Conservation (phyloP, 2,797 vertebrate species). For the Philypnodon macrostomus region DNA sequence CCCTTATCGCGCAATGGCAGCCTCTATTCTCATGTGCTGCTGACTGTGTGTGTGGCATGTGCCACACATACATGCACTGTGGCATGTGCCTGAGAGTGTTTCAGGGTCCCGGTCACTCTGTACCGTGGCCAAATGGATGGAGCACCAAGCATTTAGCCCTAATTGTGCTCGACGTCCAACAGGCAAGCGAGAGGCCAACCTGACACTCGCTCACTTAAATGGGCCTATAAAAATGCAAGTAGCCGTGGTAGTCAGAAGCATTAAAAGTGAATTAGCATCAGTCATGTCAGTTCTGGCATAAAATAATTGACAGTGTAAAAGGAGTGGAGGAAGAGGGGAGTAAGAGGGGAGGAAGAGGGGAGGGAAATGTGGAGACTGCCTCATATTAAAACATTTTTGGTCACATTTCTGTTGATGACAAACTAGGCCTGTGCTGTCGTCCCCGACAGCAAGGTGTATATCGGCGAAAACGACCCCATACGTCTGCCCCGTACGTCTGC, state of each 20-base stretch:
- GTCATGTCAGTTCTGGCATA: constrained; percentile 8
- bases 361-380: neutral
- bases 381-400: neutral
- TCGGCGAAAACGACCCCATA: too few relatives aligned
- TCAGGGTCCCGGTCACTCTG: constrained; percentile 8
- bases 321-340: neutral
- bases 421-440: too few relatives aligned
- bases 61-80: too few relatives aligned
- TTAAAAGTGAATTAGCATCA: constrained; percentile 11
- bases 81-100: constrained; percentile 29
- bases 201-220: constrained; percentile 4
- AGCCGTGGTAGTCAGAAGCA: constrained; percentile 1
- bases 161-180: constrained; percentile 24
- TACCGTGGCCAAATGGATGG: constrained; percentile 7
- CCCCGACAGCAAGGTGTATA: too few relatives aligned
- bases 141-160: constrained; percentile 11
- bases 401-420: neutral
- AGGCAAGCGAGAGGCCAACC: constrained; percentile 5
- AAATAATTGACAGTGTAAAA: constrained; percentile 5
- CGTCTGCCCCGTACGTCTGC: too few relatives aligned
- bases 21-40: constrained; percentile 33
- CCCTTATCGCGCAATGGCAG: constrained; percentile 52
- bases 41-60: neutral
- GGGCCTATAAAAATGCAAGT: constrained; percentile 8
- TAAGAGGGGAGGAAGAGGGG: neutral